Percentiles rank a stretch among this genome's conserved stretches.
Evolutionary conservation across 35 echinoderm and acorn worm species (phyloP).

Genomic region (Diadema setosum): DNA sequence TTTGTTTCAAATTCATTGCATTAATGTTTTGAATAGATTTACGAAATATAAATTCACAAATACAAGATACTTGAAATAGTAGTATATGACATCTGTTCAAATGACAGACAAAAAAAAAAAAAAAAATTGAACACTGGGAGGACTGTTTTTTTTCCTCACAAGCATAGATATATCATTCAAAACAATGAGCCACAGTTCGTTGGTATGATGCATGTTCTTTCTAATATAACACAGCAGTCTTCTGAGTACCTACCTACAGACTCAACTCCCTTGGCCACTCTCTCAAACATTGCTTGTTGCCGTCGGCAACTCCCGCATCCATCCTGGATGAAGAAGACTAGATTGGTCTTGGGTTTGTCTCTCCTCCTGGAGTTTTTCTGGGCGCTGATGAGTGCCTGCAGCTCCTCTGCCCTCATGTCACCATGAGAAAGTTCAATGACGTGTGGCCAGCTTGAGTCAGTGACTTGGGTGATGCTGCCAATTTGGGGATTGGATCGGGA

Average conservation of each 20-base stretch:
- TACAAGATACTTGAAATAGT: no score
- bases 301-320: conserved; percentile 64
- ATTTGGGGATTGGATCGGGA: background rate
- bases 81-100: no score
- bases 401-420: background rate
- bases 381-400: background rate
- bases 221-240: no score
- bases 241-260: conserved; percentile 55
- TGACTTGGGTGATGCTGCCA: background rate
- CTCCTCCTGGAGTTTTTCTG: conserved; percentile 2
- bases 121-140: no score
- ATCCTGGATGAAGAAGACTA: conserved; percentile 71
- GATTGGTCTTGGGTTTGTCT: conserved; percentile 5
- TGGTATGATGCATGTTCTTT: no score
- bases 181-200: no score
- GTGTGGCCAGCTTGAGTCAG: conserved; percentile 38
- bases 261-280: conserved; percentile 24
- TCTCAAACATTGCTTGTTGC: conserved; percentile 63
- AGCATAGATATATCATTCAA: no score
- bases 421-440: conserved; percentile 54
- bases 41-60: no score
- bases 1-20: no score
- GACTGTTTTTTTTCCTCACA: no score
- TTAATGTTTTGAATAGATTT: no score
- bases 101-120: no score